These are phyloP conservation scores for Ceryle rudis DNA, from an alignment of 2,797 vertebrate species.

Conservation along the genomic window DNA sequence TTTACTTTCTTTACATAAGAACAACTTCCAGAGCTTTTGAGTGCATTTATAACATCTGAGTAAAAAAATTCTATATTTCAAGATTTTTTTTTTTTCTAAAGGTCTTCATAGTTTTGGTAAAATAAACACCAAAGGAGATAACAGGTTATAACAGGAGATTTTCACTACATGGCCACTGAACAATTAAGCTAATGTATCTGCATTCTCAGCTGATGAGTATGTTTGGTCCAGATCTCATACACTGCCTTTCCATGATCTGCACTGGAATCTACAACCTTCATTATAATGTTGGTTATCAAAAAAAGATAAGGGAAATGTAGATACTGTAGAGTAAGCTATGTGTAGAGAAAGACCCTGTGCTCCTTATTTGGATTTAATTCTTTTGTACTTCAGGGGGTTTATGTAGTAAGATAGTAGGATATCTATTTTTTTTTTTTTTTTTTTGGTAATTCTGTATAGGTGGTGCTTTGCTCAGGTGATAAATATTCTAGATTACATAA, in stretches of 20 bases:
- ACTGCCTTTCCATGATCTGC: neutral
- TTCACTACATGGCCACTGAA: neutral
- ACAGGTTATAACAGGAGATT: neutral
- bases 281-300: neutral
- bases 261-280: rapidly evolving
- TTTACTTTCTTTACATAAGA: neutral
- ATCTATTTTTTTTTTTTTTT: neutral
- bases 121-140: neutral
- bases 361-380: neutral
- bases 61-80: neutral
- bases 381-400: neutral
- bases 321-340: neutral
- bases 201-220: neutral
- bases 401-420: neutral
- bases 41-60: neutral
- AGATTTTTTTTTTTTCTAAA: neutral
- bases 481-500: neutral
- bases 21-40: neutral
- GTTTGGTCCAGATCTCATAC: neutral
- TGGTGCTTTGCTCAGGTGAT: neutral
- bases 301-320: neutral
- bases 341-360: neutral
- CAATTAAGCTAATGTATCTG: neutral
- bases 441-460: neutral
- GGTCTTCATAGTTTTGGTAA: neutral